phyloP scores from a whole-genome alignment of 2,888 invertebrate genomes.

The Pollenia griseotomentosa region DNA sequence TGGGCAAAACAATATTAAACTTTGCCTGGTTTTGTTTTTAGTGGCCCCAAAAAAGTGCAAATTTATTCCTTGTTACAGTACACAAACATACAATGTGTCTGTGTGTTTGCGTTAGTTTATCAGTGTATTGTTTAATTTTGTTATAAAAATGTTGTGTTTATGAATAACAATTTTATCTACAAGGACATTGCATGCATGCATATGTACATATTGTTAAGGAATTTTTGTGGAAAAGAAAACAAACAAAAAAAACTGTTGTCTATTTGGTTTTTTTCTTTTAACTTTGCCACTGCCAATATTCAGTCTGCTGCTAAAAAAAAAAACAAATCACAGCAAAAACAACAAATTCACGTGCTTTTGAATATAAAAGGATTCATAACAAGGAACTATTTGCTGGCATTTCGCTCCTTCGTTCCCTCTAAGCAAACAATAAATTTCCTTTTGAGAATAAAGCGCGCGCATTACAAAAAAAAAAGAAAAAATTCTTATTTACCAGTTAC shows the following conservation, averaged over 20 bases:
- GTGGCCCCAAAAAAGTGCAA: neutral
- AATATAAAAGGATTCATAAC: constrained; percentile 43
- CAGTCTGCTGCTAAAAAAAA: neutral
- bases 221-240: constrained; percentile 10
- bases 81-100: neutral
- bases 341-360: constrained; percentile 36
- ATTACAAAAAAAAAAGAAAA: constrained; percentile 31
- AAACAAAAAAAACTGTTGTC: constrained; percentile 40
- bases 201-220: constrained; percentile 22
- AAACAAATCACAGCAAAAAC: constrained; percentile 12
- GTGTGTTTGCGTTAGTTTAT: neutral
- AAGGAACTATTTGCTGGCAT: constrained; percentile 47
- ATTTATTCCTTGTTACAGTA: neutral
- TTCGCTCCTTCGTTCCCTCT: constrained; percentile 2
- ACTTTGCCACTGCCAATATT: constrained; percentile 49
- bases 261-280: constrained; percentile 17
- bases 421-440: constrained; percentile 12
- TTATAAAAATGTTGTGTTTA: constrained; percentile 24
- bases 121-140: constrained; percentile 3
- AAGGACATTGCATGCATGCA: constrained; percentile 62
- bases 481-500: constrained; percentile 60
- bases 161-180: constrained; percentile 67
- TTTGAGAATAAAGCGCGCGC: constrained; percentile 67
- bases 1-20: constrained; percentile 49
- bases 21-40: constrained; percentile 55